A percentile compares a stretch with the other conserved stretches of the same genome.
Conservation (phyloP, 2,797 vertebrate genomes). For the Hoplostethus mediterraneus region DNA sequence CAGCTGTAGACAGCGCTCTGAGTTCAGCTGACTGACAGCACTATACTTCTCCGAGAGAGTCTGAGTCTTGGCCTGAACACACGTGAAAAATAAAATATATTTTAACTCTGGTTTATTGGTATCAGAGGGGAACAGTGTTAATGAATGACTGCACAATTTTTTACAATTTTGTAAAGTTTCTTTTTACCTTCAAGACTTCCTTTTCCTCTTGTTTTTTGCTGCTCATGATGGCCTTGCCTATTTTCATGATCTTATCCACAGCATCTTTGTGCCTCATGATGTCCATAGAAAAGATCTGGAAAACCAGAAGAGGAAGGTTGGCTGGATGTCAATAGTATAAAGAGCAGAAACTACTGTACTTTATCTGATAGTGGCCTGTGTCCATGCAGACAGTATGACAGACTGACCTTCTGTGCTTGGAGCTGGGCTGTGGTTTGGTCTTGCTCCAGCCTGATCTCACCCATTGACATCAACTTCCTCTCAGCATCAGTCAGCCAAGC, state of each 20-base stretch:
- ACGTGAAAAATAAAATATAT: conserved; percentile 15
- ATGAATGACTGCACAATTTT: not conserved
- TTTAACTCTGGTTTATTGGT: not conserved
- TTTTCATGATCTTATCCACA: conserved; percentile 93
- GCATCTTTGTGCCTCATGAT: conserved; percentile 97
- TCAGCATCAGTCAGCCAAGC: conserved; percentile 92
- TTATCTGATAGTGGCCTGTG: conserved; percentile 26
- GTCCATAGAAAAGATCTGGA: conserved; percentile 95
- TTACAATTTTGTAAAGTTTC: not conserved
- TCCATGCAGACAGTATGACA: conserved; percentile 18
- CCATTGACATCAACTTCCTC: conserved; percentile 90
- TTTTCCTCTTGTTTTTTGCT: conserved; percentile 91
- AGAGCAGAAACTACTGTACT: conserved; percentile 30
- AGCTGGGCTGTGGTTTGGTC: conserved; percentile 94
- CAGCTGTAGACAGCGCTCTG: conserved; percentile 94
- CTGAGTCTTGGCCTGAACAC: conserved; percentile 88
- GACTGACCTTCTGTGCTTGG: conserved; percentile 96
- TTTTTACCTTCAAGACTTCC: conserved; percentile 87
- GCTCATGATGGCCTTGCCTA: conserved; percentile 89
- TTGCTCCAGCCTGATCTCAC: conserved; percentile 94
- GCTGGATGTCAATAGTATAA: conserved; percentile 38
- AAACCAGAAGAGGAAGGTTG: conserved; percentile 59
- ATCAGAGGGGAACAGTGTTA: not conserved
- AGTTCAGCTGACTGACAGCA: conserved; percentile 92
- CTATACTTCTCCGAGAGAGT: conserved; percentile 89